A percentile compares a stretch with the other conserved stretches of the same genome.
Evolutionary conservation across 92 coral and sea anemone species (phyloP).

Genomic region (Pocillopora meandrina): DNA sequence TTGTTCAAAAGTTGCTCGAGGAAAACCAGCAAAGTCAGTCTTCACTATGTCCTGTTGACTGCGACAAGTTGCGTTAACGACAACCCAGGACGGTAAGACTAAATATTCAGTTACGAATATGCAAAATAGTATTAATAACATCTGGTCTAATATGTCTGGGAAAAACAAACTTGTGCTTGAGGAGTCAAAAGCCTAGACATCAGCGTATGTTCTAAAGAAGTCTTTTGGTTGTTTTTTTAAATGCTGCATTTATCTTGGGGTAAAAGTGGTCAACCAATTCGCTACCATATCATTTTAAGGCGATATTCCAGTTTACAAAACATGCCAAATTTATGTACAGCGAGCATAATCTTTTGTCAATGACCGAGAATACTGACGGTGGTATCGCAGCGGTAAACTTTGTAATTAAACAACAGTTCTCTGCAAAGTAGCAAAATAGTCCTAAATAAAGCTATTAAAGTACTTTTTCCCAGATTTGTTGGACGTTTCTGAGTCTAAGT

Average conservation of each 20-base stretch:
- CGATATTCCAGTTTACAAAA: background rate
- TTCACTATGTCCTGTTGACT: no score
- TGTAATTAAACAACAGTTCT: background rate
- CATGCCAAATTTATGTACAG: constrained; percentile 10
- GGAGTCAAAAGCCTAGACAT: no score
- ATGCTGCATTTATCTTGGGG: background rate
- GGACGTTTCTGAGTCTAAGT: background rate
- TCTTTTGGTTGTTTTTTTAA: background rate
- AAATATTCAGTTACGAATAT: no score
- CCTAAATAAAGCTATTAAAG: background rate
- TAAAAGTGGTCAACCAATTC: background rate
- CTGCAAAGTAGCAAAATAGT: background rate
- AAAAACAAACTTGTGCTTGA: no score
- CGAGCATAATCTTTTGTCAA: background rate
- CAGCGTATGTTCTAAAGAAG: no score
- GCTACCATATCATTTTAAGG: background rate
- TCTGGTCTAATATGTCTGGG: no score
- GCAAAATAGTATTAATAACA: no score
- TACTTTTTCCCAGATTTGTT: background rate
- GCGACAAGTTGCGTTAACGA: no score
- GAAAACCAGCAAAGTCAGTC: no score
- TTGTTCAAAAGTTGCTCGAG: no score
- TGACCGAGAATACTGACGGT: background rate
- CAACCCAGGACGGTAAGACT: no score
- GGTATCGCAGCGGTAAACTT: constrained; percentile 6